Evolutionary conservation across 1,140 invertebrate genomes (phyloP), one percentile per base, ranked within the genome.

Genomic region (Anadara kagoshimensis): DNA sequence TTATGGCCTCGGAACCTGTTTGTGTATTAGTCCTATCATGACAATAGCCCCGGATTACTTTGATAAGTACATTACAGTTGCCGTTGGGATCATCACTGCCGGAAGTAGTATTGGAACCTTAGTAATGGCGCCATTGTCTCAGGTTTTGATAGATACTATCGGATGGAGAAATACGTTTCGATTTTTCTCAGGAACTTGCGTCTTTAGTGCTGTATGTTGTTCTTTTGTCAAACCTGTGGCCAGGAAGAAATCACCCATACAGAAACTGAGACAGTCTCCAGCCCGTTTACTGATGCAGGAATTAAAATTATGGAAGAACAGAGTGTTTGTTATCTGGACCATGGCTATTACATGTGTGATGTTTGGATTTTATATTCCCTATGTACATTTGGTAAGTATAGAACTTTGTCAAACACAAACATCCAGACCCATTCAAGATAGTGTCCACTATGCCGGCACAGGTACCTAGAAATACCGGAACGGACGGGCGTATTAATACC

Each of bases 291-390:
- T 85, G 20, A 74, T 84, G 12, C 64, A 70, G 29, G 83, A 86
- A 20, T 47, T 86, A 36, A 73, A 78, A n/a, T 64, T 86, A 5
- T 86, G 83, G 82, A 86, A 83, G 66, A 82, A 83, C 69, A 36
- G 78, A 24, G 80, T 85, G 14, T 86, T 86, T 70, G 66, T 82
- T 8, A 49, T 85, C 2, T 86, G 85, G 85, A 76, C 75, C 0
- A 49, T 77, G 18, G 77, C 78, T 12, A 82, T 82, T 11, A 69
- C 81, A 0, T 71, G 76, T 7, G 82, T 79, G 1, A 81, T 84
- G 80, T 86, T 86, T 74, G 85, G 85, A 0, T 85, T 83, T 26
- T 84, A 83, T 58, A 82, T 86, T 51, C 83, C 83, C 0, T 83
- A 82, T 57, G 81, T 86, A 5, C 83, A 84, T 78, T 65, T 86